phyloP scores from a whole-genome alignment of 2,797 vertebrate genomes.

The Dryobates pubescens region DNA sequence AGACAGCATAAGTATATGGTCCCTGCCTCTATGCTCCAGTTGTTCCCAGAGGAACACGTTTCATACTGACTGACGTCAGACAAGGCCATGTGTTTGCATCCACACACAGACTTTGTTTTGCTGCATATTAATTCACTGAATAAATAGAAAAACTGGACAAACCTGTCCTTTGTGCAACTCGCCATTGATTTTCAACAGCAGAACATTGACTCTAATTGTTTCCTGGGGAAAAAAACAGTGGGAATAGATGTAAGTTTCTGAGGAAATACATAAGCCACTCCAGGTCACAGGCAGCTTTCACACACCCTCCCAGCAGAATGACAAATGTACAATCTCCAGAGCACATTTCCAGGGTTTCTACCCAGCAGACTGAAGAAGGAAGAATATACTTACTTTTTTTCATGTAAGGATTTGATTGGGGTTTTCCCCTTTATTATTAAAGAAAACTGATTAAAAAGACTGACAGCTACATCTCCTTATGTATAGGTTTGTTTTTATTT shows the following conservation, averaged over 20 bases:
- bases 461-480: neutral
- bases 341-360: neutral
- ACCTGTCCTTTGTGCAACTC: conserved; percentile 79
- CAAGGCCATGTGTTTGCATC: neutral
- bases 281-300: neutral
- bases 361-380: neutral
- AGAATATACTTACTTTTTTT: neutral
- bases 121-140: conserved; percentile 3
- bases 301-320: neutral
- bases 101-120: neutral
- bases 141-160: conserved; percentile 31
- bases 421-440: neutral
- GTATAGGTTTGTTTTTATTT: neutral
- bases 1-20: neutral
- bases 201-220: conserved; percentile 86
- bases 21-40: neutral
- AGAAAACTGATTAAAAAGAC: neutral
- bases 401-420: neutral
- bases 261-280: neutral
- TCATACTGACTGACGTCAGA: neutral
- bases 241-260: neutral
- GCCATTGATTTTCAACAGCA: conserved; percentile 75
- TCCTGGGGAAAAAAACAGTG: conserved; percentile 79
- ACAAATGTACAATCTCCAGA: accelerated
- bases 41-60: neutral